Evolutionary conservation across 2,113 vertebrate species (phyloP).

Genomic region (Pachycephala philippinensis): DNA sequence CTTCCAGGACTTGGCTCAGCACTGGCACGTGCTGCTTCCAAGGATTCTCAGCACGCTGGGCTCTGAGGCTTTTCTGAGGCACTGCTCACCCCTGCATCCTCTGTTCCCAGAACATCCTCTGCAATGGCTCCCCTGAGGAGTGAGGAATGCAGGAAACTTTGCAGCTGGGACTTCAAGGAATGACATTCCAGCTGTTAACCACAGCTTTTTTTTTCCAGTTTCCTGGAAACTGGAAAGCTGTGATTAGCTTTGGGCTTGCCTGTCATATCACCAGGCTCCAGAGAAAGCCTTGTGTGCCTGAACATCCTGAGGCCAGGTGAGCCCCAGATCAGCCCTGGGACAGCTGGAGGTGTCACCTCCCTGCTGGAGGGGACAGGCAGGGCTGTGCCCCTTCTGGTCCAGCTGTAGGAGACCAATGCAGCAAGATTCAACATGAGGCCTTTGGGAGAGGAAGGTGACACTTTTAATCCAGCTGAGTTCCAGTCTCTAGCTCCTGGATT

Average conservation of each 20-base stretch:
- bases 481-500: not conserved
- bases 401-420: rapidly evolving
- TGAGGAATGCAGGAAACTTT: not conserved
- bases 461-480: not conserved
- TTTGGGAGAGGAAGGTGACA: not conserved
- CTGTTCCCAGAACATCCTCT: not conserved
- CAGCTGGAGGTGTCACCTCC: not conserved
- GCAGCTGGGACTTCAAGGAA: not conserved
- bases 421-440: rapidly evolving
- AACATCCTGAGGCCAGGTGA: not conserved
- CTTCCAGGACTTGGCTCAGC: not conserved
- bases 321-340: not conserved
- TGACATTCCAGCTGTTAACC: not conserved
- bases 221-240: not conserved
- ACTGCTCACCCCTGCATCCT: not conserved
- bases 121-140: not conserved
- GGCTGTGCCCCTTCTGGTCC: not conserved
- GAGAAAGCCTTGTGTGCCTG: not conserved
- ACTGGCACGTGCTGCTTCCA: rapidly evolving
- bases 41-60: rapidly evolving
- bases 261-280: not conserved
- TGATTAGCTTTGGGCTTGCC: not conserved
- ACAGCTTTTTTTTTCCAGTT: not conserved
- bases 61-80: not conserved
- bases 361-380: not conserved